Conservation (phyloP, 2,113 vertebrate genomes). For the Colistium nudipinnis region DNA sequence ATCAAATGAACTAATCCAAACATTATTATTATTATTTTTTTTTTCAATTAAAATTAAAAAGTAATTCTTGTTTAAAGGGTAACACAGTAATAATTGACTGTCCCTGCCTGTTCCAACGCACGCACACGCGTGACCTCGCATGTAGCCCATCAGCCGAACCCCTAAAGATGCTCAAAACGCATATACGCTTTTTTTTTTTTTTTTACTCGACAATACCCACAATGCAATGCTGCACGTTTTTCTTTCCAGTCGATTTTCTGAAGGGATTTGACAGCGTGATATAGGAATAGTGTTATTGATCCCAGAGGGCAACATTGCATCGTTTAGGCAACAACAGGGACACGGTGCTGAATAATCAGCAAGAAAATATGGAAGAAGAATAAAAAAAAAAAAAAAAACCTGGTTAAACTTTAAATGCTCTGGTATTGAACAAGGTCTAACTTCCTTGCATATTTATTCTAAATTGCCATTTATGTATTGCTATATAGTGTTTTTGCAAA, state of each 20-base stretch:
- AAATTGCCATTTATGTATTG: too few species aligned
- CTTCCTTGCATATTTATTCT: too few species aligned
- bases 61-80: neutral
- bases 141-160: neutral
- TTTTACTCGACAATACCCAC: neutral
- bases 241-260: conserved; percentile 7
- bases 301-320: conserved; percentile 15
- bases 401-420: too few species aligned
- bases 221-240: conserved; percentile 5
- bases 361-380: too few species aligned
- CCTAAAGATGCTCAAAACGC: conserved; percentile 4
- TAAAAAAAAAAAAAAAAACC: too few species aligned
- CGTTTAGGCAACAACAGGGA: conserved; percentile 3
- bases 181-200: neutral
- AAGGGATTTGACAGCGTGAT: conserved; percentile 5
- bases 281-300: conserved; percentile 36
- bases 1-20: too few species aligned
- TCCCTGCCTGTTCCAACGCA: conserved; percentile 15
- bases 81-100: neutral
- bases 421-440: too few species aligned
- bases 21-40: too few species aligned
- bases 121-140: neutral
- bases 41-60: too few species aligned
- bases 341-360: conserved; percentile 10
- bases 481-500: too few species aligned